These are phyloP conservation scores for Diabrotica virgifera DNA, from an alignment of 1,140 invertebrate species.

Conservation along the genomic window DNA sequence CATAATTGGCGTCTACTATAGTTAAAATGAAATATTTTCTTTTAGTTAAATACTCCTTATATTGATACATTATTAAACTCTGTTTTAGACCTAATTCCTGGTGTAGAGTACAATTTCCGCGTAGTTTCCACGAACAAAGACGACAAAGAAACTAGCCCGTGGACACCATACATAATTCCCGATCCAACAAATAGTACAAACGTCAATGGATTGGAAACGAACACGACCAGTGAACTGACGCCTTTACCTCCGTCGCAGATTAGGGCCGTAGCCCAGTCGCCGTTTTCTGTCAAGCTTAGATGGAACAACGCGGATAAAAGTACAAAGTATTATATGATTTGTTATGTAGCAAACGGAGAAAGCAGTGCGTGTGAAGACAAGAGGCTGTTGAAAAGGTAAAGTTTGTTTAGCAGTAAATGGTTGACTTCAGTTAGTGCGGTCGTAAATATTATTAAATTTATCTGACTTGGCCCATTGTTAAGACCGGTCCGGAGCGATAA, in stretches of 20 bases:
- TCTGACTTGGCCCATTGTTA: too few relatives aligned
- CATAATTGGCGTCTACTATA: too few relatives aligned
- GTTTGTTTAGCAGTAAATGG: too few relatives aligned
- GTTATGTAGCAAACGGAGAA: conserved; percentile 26
- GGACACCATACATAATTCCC: conserved; percentile 26
- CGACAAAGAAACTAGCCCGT: conserved; percentile 18
- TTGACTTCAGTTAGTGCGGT: too few relatives aligned
- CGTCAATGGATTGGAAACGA: conserved; percentile 4
- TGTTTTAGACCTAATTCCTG: conserved; percentile 28
- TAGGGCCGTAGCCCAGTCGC: neutral
- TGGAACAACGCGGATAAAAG: conserved; percentile 29
- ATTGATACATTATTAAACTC: too few relatives aligned
- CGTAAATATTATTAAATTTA: too few relatives aligned
- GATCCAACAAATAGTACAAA: conserved; percentile 7
- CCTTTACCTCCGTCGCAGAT: conserved; percentile 6
- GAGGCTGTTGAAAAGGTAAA: conserved; percentile 44
- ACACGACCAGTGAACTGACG: neutral
- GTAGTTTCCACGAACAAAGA: conserved; percentile 29
- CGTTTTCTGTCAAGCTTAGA: conserved; percentile 27
- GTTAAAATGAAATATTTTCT: too few relatives aligned
- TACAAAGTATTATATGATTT: conserved; percentile 35
- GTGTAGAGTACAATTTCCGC: conserved; percentile 36
- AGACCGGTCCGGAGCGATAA: too few relatives aligned
- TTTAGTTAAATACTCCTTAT: too few relatives aligned
- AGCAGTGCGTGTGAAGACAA: conserved; percentile 27